Conservation (phyloP, 2,797 vertebrate genomes). For the Heteromormyrus szaboi region DNA sequence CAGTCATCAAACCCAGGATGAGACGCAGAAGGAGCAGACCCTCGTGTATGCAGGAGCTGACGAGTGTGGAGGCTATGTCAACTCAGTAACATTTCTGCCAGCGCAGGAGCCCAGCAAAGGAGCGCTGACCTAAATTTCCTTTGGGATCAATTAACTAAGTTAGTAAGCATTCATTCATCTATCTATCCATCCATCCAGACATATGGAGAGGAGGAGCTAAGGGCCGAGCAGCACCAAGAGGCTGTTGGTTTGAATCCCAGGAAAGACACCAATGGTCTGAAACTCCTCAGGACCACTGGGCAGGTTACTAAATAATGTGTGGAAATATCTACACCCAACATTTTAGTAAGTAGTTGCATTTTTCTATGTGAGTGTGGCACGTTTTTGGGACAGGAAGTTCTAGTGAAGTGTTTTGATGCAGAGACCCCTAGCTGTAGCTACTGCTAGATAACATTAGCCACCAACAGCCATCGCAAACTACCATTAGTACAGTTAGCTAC, state of each 20-base stretch:
- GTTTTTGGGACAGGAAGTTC: neutral
- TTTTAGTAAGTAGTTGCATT: neutral
- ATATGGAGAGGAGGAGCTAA: neutral
- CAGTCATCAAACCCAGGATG: slow-evolving; percentile 43
- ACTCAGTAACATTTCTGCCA: neutral
- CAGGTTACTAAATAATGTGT: neutral
- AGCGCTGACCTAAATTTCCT: neutral
- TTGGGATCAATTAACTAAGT: neutral
- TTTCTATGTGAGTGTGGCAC: neutral
- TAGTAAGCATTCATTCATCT: neutral
- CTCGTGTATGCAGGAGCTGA: neutral
- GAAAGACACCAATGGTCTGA: neutral
- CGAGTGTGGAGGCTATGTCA: neutral
- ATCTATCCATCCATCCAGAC: neutral
- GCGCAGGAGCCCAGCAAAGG: neutral
- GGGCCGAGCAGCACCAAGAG: neutral
- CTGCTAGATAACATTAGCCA: neutral
- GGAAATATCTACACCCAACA: neutral
- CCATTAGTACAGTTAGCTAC: neutral
- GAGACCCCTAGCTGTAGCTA: neutral
- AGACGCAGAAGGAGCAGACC: neutral
- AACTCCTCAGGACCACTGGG: neutral
- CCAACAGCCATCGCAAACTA: neutral
- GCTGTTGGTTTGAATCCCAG: neutral
- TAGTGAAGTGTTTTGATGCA: neutral